A percentile compares a stretch with the other conserved stretches of the same genome.
phyloP scores from a whole-genome alignment of 1,140 invertebrate genomes.

The Drosophila sturtevanti region DNA sequence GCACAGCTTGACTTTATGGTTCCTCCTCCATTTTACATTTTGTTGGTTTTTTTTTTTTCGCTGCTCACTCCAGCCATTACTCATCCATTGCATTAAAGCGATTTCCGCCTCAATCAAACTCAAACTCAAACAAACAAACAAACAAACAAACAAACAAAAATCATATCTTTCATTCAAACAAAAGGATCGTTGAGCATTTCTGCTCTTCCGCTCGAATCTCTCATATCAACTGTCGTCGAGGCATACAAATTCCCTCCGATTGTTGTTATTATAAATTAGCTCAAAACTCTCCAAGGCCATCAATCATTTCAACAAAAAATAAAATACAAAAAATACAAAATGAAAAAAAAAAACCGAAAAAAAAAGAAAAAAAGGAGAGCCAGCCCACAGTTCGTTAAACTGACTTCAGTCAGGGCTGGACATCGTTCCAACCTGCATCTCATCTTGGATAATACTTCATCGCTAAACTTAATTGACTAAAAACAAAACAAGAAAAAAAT shows the following conservation, averaged over 20 bases:
- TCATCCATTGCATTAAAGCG: slow-evolving; percentile 71
- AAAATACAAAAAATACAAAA: not conserved
- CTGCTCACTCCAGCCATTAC: slow-evolving; percentile 58
- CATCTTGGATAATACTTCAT: slow-evolving; percentile 34
- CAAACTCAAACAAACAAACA: not conserved
- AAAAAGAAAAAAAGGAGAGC: slow-evolving; percentile 17
- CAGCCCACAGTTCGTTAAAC: slow-evolving; percentile 69
- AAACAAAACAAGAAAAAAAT: slow-evolving; percentile 24
- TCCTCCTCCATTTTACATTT: not conserved
- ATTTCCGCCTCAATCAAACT: slow-evolving; percentile 53
- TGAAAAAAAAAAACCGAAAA: not conserved
- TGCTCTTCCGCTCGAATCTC: slow-evolving; percentile 57
- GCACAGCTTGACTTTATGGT: slow-evolving; percentile 75
- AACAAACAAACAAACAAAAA: slow-evolving; percentile 41
- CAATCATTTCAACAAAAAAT: slow-evolving; percentile 53
- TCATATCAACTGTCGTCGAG: slow-evolving; percentile 65
- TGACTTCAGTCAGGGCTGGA: slow-evolving; percentile 28
- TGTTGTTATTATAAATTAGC: slow-evolving; percentile 79
- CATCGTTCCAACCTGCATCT: slow-evolving; percentile 38
- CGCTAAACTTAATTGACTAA: slow-evolving; percentile 70
- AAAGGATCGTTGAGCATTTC: slow-evolving; percentile 68
- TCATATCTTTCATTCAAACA: slow-evolving; percentile 47
- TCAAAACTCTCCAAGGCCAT: slow-evolving; percentile 67
- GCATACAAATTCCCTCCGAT: slow-evolving; percentile 70
- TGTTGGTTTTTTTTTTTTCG: slow-evolving; percentile 34